Evolutionary conservation across 2,888 invertebrate genomes (phyloP), one percentile per base, ranked within the genome.

Genomic region (Sepiola atlantica): DNA sequence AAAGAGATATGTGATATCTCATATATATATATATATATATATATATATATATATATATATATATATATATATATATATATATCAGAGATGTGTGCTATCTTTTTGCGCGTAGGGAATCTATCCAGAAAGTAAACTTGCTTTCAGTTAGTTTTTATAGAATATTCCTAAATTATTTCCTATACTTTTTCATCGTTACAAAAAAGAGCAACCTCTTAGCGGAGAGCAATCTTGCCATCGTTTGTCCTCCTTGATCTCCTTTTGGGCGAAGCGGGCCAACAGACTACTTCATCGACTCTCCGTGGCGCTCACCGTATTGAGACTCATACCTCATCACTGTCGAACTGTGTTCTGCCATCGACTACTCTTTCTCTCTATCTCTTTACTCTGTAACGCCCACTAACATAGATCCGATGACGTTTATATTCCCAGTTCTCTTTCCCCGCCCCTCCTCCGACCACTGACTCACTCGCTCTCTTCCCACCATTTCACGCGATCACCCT

Each of bases 311-410:
- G 12, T 32, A n/a, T n/a, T 77, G 77, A n/a, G 77, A n/a, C n/a
- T 32, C 32, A n/a, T n/a, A 77, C 77, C 77, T 77, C n/a, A 12
- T 77, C n/a, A n/a, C n/a, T n/a, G 77, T 77, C 32, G 77, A 77
- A n/a, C 77, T 77, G n/a, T 77, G 77, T 77, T 77, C 14, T 77
- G 77, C 16, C 32, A 77, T 77, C n/a, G 77, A 77, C n/a, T n/a
- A n/a, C n/a, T n/a, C 1, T 77, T n/a, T 77, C n/a, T 32, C 77
- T 77, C n/a, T n/a, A 6, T 77, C 77, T 77, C 16, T 32, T 14
- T n/a, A 18, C 77, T 77, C n/a, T n/a, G 77, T 77, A 77, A 77
- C 77, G 77, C 77, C 77, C 77, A 77, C 77, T 77, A n/a, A 77
- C 77, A 77, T 16, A 77, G 77, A n/a, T 77, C 32, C 77, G 77